These are phyloP conservation scores for Lasioglossum zephyrum DNA, from an alignment of 2,888 invertebrate species.

Conservation along the genomic window DNA sequence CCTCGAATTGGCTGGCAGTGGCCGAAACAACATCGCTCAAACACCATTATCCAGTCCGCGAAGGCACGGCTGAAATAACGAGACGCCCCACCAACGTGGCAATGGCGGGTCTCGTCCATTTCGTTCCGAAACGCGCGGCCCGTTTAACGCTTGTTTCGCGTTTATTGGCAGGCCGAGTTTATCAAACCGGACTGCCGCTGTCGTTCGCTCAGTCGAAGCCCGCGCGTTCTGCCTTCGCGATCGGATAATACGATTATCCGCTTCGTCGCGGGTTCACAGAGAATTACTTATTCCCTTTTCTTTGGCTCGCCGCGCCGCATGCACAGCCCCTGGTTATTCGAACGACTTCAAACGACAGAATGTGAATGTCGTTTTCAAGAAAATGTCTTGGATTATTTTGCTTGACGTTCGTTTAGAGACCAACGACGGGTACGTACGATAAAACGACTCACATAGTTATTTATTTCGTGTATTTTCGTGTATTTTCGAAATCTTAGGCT, in stretches of 20 bases:
- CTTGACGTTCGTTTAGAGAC: neutral
- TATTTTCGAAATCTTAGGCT: no score
- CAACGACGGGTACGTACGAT: neutral
- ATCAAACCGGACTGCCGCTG: constrained; percentile 52
- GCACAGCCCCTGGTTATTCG: neutral
- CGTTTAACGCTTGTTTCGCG: constrained; percentile 38
- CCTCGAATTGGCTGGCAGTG: constrained; percentile 23
- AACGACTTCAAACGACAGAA: neutral
- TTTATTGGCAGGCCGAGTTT: constrained; percentile 60
- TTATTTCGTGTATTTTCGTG: no score
- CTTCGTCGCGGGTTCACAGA: neutral
- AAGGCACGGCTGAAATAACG: constrained; percentile 52
- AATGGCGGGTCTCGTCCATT: constrained; percentile 70
- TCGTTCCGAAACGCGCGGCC: constrained; percentile 61
- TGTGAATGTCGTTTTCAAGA: neutral
- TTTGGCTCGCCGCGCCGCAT: neutral
- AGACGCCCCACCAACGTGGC: constrained; percentile 19
- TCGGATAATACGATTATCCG: constrained; percentile 24
- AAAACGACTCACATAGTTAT: no score
- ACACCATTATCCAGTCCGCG: constrained; percentile 62
- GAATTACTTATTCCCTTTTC: neutral
- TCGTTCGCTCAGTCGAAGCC: constrained; percentile 13
- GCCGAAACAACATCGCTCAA: constrained; percentile 66
- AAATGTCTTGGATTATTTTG: neutral
- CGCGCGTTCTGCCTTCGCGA: neutral